Evolutionary conservation across 2,113 vertebrate genomes (phyloP), one percentile per base, ranked within the genome.

Genomic region (Chaetodon auriga): DNA sequence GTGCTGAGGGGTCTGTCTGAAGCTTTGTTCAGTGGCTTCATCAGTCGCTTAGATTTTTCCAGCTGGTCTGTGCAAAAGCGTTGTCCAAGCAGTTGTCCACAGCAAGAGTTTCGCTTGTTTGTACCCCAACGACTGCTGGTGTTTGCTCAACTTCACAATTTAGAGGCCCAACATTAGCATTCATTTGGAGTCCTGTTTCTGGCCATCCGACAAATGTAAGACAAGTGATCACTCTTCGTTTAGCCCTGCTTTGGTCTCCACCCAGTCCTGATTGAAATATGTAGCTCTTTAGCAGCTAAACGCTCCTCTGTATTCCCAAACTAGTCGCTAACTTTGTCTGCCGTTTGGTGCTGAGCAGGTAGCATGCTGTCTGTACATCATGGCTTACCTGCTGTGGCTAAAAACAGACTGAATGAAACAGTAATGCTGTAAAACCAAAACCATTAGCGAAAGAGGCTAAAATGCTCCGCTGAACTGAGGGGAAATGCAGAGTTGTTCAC

Each of bases 1-100:
- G 11, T 36, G 4, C 78, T 35, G 48, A 66, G 51, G 14, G n/a
- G 58, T 58, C 48, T 81, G 23, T 72, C 16, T 63, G 43, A 49
- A 63, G 30, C n/a, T 14, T 7, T 65, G 43, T 55, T 57, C 54
- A 73, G 23, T 35, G 4, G 30, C 61, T 81, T 66, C 21, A 15
- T 45, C 19, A 18, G 7, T 30, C 12, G 23, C 53, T 23, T 41
- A 19, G 35, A 21, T 7, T 49, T 7, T 14, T 63, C 48, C 45
- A 60, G 36, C 60, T 53, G 23, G 12, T 36, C 23, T 11, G 18
- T 68, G 13, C 9, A 62, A 58, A 30, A 30, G 30, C 30, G 30
- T 30, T 30, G 30, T 30, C 30, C 30, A 30, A 30, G 30, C 30
- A 30, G 30, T 30, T 30, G 30, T 3, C 30, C 71, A 73, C 16